Evolutionary conservation across 1,140 invertebrate species (phyloP), one percentile per base, ranked within the genome.

Genomic region (Leptopilina clavipes): DNA sequence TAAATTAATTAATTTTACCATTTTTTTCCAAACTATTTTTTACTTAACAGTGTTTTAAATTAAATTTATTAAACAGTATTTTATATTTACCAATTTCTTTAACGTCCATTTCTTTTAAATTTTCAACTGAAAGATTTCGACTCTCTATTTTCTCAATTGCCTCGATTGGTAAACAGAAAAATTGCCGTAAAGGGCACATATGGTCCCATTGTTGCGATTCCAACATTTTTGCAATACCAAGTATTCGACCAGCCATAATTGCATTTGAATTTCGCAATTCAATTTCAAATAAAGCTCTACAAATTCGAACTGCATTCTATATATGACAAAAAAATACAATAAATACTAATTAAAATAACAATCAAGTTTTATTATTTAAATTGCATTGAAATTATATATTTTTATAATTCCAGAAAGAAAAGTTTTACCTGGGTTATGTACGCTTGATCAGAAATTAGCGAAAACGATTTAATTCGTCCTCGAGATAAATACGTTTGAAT

Each of bases 231-330:
- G 96, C 94, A 80, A 99, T 92, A 73, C 92, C 92, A 3, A 97
- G 90, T 77, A 98, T 93, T 37, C 96, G 89, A 0, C 93, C 94
- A 0, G 98, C 94, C 92, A 99, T 94, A 59, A 97, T 92, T 0
- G 98, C 94, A 92, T 97, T 98, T 81, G 97, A 97, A 83, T 95
- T 95, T 52, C 96, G 92, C 8, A 99, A 88, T 6, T 96, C 96
- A 80, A 99, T 97, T 85, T 99, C 98, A 89, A 99, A 99, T 31
- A 99, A 89, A 0, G 97, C 98, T 71, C 98, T 92, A 11, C 95
- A 93, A 79, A 99, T 98, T 78, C 98, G 91, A 0, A 94, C 93
- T 45, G 96, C 95, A 89, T 99, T 99, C 94, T 98, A 89, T 82
- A 87, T 75, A 70, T n/a, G n/a, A n/a, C n/a, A n/a, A n/a, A n/a